These are phyloP conservation scores for Athene cunicularia DNA, from an alignment of 2,113 vertebrate species.

Conservation along the genomic window DNA sequence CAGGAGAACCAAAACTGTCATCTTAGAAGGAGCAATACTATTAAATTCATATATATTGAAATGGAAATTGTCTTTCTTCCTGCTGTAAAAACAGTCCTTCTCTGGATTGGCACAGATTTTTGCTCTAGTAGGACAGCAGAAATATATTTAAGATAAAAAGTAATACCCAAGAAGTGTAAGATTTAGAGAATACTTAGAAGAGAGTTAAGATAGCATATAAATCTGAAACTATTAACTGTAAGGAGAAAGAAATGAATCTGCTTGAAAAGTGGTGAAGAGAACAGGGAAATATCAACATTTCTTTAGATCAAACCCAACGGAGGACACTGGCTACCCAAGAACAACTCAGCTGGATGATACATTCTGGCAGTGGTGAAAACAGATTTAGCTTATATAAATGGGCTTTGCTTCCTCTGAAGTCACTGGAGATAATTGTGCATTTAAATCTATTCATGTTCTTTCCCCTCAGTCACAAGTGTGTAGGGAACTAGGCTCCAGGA, in stretches of 20 bases:
- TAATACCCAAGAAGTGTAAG: background rate
- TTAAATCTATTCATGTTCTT: background rate
- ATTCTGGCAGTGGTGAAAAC: background rate
- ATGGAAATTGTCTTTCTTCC: background rate
- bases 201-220: background rate
- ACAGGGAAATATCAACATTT: background rate
- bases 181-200: background rate
- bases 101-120: background rate
- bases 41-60: background rate
- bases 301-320: background rate
- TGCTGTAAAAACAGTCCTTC: background rate
- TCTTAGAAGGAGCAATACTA: background rate
- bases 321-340: background rate
- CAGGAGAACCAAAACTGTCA: background rate
- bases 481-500: background rate
- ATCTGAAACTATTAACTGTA: background rate
- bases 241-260: background rate
- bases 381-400: background rate
- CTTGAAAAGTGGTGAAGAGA: background rate
- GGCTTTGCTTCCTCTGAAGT: background rate
- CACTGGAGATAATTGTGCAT: background rate
- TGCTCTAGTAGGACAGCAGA: background rate
- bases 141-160: background rate
- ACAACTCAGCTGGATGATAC: background rate
- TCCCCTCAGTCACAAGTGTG: background rate